These are phyloP conservation scores for Erannis defoliaria DNA, from an alignment of 2,888 invertebrate species.

Conservation along the genomic window DNA sequence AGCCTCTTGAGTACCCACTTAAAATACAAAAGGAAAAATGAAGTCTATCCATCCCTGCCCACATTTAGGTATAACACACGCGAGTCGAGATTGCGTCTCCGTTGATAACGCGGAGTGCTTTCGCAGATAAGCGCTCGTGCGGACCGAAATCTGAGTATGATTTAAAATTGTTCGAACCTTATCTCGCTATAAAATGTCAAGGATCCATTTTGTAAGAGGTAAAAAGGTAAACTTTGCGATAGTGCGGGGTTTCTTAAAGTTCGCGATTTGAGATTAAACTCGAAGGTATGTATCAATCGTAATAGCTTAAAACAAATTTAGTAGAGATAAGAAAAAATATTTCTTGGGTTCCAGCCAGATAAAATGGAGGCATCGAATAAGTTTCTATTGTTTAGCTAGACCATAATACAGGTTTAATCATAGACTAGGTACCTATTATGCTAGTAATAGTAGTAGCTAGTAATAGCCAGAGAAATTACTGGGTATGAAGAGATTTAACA, in stretches of 20 bases:
- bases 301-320: neutral
- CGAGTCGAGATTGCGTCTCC: slow-evolving; percentile 44
- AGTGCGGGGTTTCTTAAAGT: slow-evolving; percentile 25
- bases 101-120: slow-evolving; percentile 49
- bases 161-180: slow-evolving; percentile 42
- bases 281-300: neutral
- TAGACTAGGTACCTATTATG: too few relatives aligned
- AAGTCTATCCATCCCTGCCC: slow-evolving; percentile 18
- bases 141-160: slow-evolving; percentile 50
- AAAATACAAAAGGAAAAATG: slow-evolving; percentile 12
- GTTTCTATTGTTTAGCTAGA: too few relatives aligned
- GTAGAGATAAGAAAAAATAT: neutral
- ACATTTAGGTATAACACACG: slow-evolving; percentile 39
- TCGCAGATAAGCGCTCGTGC: slow-evolving; percentile 48
- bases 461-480: too few relatives aligned
- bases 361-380: too few relatives aligned
- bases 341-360: too few relatives aligned
- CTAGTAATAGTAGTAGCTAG: too few relatives aligned
- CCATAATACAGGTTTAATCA: too few relatives aligned
- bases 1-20: neutral
- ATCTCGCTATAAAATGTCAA: slow-evolving; percentile 40
- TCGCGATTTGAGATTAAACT: slow-evolving; percentile 10
- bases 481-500: too few relatives aligned
- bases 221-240: slow-evolving; percentile 45
- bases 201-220: slow-evolving; percentile 43